phyloP scores from a whole-genome alignment of 1,140 invertebrate species.

The Patella vulgata region DNA sequence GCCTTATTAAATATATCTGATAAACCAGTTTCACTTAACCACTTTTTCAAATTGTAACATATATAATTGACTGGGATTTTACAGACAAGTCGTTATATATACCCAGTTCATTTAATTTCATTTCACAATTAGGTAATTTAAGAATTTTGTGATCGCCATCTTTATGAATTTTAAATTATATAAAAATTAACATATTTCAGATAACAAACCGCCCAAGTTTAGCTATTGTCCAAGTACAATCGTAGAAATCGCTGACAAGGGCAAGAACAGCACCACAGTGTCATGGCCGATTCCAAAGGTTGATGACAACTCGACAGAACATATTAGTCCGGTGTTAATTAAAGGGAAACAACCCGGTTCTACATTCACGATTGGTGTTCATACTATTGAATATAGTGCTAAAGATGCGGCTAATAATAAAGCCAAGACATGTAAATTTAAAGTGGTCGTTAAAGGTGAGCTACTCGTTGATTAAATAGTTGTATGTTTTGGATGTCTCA shows the following conservation, averaged over 20 bases:
- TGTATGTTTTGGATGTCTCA: neutral
- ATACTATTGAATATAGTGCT: conserved; percentile 15
- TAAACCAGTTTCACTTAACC: no score
- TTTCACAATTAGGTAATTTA: no score
- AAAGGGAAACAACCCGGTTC: neutral
- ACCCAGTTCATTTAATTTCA: no score
- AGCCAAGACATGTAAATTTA: conserved; percentile 13
- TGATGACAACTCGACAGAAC: conserved; percentile 7
- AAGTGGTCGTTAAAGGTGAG: conserved; percentile 24
- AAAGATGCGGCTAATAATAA: conserved; percentile 15
- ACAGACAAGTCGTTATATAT: no score
- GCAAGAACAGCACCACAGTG: neutral
- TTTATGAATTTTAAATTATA: no score
- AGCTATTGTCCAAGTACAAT: conserved; percentile 5
- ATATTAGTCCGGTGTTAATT: neutral
- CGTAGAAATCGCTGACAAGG: conserved; percentile 8
- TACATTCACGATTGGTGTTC: neutral
- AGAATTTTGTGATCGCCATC: no score
- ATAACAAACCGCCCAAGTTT: conserved; percentile 11
- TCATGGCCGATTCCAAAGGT: conserved; percentile 12
- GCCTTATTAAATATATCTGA: no score
- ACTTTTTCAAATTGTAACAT: no score
- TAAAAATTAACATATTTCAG: no score
- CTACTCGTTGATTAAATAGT: neutral
- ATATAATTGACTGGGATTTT: no score